A percentile compares a stretch with the other conserved stretches of the same genome.
These are phyloP conservation scores for Percina caprodes DNA, from an alignment of 2,113 vertebrate genomes.

Conservation along the genomic window DNA sequence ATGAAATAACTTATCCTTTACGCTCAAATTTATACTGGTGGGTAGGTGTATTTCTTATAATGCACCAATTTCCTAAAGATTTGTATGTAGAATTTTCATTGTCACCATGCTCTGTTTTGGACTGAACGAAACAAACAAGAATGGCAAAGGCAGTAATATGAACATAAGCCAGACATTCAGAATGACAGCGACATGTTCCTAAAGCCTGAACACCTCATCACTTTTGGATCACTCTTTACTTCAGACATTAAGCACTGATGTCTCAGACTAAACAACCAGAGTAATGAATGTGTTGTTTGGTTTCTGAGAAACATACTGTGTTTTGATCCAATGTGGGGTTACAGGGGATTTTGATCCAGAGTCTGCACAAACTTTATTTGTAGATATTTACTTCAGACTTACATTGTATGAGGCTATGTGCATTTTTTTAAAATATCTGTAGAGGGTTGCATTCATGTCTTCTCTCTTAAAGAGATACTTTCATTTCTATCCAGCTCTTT, in stretches of 20 bases:
- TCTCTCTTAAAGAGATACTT: too few species aligned
- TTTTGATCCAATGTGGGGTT: conserved; percentile 8
- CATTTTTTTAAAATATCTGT: neutral
- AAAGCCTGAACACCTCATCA: neutral
- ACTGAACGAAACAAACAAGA: conserved; percentile 6
- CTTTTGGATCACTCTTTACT: conserved; percentile 5
- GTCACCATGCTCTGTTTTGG: neutral
- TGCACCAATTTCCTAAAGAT: neutral
- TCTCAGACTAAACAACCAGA: conserved; percentile 65
- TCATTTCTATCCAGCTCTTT: too few species aligned
- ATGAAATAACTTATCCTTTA: neutral
- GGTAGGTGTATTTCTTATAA: neutral
- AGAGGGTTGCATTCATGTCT: neutral
- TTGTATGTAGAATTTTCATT: neutral
- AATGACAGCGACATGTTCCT: neutral
- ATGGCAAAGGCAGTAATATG: neutral
- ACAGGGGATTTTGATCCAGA: neutral
- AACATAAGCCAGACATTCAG: conserved; percentile 18
- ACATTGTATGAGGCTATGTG: neutral
- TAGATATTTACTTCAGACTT: neutral
- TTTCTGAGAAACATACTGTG: conserved; percentile 7
- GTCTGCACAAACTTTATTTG: neutral
- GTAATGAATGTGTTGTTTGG: conserved; percentile 46
- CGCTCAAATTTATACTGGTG: neutral
- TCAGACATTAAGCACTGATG: conserved; percentile 2